A percentile compares a stretch with the other conserved stretches of the same genome.
phyloP scores from a whole-genome alignment of 2,113 vertebrate species.

The Centropristis striata region DNA sequence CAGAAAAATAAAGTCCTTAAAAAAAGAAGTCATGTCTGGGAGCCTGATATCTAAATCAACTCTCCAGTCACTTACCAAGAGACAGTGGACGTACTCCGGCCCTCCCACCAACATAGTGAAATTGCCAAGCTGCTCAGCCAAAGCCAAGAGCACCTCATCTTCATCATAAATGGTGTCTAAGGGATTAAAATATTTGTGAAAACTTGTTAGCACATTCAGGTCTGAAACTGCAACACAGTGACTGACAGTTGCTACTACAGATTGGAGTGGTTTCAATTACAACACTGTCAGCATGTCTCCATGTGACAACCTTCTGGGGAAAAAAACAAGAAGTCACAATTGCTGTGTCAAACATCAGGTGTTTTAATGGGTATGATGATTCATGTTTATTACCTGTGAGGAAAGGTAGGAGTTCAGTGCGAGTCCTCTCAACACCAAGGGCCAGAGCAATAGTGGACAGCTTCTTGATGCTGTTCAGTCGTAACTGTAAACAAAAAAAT shows the following conservation, averaged over 20 bases:
- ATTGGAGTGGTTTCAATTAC: not conserved
- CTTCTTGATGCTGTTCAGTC: slow-evolving; percentile 94
- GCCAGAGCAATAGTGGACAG: slow-evolving; percentile 93
- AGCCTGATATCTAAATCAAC: not conserved
- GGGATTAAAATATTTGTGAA: not conserved
- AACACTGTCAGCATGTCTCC: not conserved
- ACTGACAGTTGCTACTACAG: not conserved
- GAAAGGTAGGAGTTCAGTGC: slow-evolving; percentile 92
- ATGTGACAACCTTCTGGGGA: not conserved
- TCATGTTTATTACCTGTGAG: slow-evolving; percentile 87
- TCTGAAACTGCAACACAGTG: not conserved
- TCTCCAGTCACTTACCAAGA: slow-evolving; percentile 84
- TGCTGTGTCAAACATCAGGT: not conserved
- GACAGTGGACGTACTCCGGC: slow-evolving; percentile 92
- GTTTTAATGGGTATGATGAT: not conserved
- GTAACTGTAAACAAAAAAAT: slow-evolving; percentile 80
- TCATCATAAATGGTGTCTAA: slow-evolving; percentile 95
- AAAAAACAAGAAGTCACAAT: not conserved
- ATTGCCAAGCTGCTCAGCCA: slow-evolving; percentile 93
- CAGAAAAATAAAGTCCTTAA: not conserved
- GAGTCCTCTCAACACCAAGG: slow-evolving; percentile 92
- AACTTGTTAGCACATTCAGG: not conserved
- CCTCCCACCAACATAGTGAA: slow-evolving; percentile 93
- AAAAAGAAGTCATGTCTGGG: not conserved
- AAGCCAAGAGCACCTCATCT: slow-evolving; percentile 92